Evolutionary conservation across 2,888 invertebrate species (phyloP).

Genomic region (Notocelia uddmanniana): DNA sequence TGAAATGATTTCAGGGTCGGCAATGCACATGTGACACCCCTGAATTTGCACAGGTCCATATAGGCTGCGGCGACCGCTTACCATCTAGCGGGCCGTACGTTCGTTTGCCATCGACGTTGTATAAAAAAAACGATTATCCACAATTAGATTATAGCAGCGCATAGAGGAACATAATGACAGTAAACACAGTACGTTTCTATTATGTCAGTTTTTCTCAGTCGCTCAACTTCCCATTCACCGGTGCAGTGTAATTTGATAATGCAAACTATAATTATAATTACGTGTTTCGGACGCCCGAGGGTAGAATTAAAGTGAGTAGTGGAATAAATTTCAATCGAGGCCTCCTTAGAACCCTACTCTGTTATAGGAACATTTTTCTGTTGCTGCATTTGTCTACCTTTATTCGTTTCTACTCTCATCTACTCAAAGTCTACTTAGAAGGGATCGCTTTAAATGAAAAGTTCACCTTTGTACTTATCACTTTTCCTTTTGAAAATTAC

Average conservation of each 20-base stretch:
- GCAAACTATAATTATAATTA: constrained; percentile 42
- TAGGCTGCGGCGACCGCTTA: too few relatives aligned
- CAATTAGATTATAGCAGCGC: background rate
- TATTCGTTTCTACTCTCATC: background rate
- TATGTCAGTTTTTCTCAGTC: constrained; percentile 29
- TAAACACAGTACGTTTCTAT: constrained; percentile 27
- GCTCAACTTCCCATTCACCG: constrained; percentile 7
- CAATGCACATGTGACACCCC: too few relatives aligned
- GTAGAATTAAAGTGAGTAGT: constrained; percentile 32
- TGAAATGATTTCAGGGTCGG: too few relatives aligned
- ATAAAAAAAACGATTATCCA: background rate
- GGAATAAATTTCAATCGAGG: constrained; percentile 31
- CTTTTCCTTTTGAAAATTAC: too few relatives aligned
- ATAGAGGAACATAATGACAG: constrained; percentile 19
- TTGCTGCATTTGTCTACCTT: background rate
- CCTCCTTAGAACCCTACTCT: background rate
- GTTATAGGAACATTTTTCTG: too few relatives aligned
- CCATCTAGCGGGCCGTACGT: too few relatives aligned
- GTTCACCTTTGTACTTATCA: too few relatives aligned
- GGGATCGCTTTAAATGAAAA: too few relatives aligned
- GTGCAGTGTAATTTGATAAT: constrained; percentile 36
- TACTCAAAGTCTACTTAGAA: too few relatives aligned
- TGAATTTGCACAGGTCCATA: too few relatives aligned
- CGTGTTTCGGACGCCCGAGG: constrained; percentile 28
- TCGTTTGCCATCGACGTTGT: too few relatives aligned